Base-by-base conservation (phyloP, 2,888 invertebrate genomes). In the Myathropa florea region DNA sequence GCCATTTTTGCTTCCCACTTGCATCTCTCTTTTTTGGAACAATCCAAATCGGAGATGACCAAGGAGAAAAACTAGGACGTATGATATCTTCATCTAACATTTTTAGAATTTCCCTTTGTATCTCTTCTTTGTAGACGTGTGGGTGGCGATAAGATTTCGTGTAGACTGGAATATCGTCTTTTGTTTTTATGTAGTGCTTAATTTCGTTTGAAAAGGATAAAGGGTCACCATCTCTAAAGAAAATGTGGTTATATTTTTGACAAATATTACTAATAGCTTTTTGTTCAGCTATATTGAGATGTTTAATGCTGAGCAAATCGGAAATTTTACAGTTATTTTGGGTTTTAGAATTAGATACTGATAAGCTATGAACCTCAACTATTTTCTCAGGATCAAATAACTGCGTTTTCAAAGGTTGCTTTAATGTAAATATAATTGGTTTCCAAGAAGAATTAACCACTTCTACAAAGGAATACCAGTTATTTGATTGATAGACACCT, bases 101-200 rank as follows among this genome's bases (percentile, higher is more conserved):
- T 71, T 88, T 67, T 18, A 70, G 21, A 9, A 90, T 89, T 83
- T 91, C 89, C 36, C 55, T 88, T 53, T 88, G 64, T 6, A 90
- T 88, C 88, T 91, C 90, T 55, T 88, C 39, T 78, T 90, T 90
- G 76, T 90, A 89, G 7, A 90, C 21, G 53, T 89, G 75, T 3
- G 90, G 90, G 64, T 90, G 90, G 21, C 90, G 65, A 68, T 75
- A 75, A 18, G 65, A 76, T 23, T 67, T 67, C 1, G 28, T 7
- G 14, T 89, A 83, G 21, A 90, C 86, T 3, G 89, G 90, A n/a
- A 85, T 80, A 39, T 89, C 88, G 60, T 90, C 88, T 59, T 76
- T 88, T 7, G 89, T 90, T 73, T 84, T 88, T 21, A 90, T 91
- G 36, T 65, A 7, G 55, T 90, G 90, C 86, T 90, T 89, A 9